Evolutionary conservation across 2,113 vertebrate genomes (phyloP).

Genomic region (Gymnocephalus cernua): DNA sequence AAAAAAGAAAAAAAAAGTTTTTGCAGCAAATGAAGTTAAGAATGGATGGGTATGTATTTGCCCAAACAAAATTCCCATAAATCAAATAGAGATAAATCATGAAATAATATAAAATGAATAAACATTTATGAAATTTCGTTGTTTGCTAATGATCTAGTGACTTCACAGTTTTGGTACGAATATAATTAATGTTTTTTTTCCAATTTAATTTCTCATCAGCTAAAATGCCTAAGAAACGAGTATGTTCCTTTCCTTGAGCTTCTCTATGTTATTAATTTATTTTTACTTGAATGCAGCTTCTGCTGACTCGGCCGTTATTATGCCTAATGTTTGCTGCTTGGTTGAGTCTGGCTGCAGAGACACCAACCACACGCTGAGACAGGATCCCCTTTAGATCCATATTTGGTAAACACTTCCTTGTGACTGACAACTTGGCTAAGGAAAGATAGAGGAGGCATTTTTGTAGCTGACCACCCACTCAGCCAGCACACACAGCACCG

Average conservation of each 20-base stretch:
- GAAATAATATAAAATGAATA: not conserved
- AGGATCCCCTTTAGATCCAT: slow-evolving; percentile 20
- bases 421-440: slow-evolving; percentile 33
- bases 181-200: no score
- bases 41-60: not conserved
- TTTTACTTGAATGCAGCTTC: slow-evolving; percentile 12
- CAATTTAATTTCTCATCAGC: no score
- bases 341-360: slow-evolving; percentile 9
- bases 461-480: slow-evolving; percentile 56
- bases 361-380: slow-evolving; percentile 16
- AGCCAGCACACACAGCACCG: slow-evolving; percentile 27
- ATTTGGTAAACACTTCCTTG: slow-evolving; percentile 37
- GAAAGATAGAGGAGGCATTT: slow-evolving; percentile 24
- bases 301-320: slow-evolving; percentile 1
- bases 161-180: no score
- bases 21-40: not conserved
- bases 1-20: not conserved
- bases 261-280: slow-evolving; percentile 1
- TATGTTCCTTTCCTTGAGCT: no score
- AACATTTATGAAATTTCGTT: no score
- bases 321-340: slow-evolving; percentile 32
- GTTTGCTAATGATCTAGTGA: no score
- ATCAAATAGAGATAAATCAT: not conserved
- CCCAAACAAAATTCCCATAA: not conserved
- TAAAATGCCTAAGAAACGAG: no score